Percentiles rank a stretch among this genome's conserved stretches.
These are phyloP conservation scores for Engraulis encrasicolus DNA, from an alignment of 2,113 vertebrate species.

Conservation along the genomic window DNA sequence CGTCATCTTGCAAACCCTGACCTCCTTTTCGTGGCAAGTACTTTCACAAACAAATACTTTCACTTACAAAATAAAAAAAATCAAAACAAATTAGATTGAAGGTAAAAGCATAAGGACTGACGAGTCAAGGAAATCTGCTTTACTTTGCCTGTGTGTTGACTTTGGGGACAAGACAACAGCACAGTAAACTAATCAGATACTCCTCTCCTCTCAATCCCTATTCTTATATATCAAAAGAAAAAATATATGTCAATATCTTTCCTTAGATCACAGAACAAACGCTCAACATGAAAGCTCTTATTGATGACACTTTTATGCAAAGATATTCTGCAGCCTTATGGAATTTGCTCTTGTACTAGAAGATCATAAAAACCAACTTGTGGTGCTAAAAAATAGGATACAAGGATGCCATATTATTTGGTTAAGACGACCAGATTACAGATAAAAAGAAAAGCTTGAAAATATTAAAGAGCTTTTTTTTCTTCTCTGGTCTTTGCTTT, in stretches of 20 bases:
- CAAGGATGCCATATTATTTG: conserved; percentile 73
- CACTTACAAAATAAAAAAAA: conserved; percentile 44
- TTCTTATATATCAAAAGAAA: conserved; percentile 75
- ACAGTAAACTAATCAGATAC: conserved; percentile 90
- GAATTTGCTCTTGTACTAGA: conserved; percentile 76
- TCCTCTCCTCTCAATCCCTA: conserved; percentile 92
- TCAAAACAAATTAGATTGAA: conserved; percentile 58
- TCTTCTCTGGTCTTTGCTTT: conserved; percentile 71
- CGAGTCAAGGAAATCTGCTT: conserved; percentile 88
- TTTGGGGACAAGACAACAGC: conserved; percentile 77
- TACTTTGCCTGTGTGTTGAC: conserved; percentile 86
- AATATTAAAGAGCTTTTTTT: conserved; percentile 23
- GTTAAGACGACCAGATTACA: conserved; percentile 68
- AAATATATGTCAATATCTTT: conserved; percentile 66
- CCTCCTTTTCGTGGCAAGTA: conserved; percentile 69
- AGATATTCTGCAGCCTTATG: conserved; percentile 99
- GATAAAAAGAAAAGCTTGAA: conserved; percentile 38
- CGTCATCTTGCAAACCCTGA: conserved; percentile 93
- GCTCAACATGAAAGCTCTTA: conserved; percentile 91
- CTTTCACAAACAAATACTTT: conserved; percentile 63
- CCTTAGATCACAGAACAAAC: conserved; percentile 71
- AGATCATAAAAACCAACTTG: conserved; percentile 43
- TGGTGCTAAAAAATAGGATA: conserved; percentile 55
- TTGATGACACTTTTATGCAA: conserved; percentile 83
- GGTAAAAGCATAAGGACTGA: conserved; percentile 88